Evolutionary conservation across 2,797 vertebrate genomes (phyloP).

Genomic region (Meriones psammophilus): DNA sequence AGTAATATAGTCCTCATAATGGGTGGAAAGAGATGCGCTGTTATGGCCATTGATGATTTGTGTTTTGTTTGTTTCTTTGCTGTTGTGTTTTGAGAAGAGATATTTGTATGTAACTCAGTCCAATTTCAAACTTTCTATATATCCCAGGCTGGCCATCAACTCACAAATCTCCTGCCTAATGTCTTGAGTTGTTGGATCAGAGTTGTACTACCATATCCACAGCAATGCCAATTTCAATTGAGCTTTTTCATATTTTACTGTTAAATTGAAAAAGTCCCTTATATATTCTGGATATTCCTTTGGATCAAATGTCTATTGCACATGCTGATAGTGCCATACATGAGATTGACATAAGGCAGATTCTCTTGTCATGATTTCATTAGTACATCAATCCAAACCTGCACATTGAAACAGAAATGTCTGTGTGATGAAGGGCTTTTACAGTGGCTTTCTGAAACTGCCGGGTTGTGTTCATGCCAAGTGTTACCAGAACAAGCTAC

Average conservation of each 20-base stretch:
- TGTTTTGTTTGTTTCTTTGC: neutral
- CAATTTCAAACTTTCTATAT: neutral
- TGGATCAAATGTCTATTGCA: slow-evolving; percentile 75
- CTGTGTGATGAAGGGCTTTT: slow-evolving; percentile 75
- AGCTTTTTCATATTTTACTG: slow-evolving; percentile 66
- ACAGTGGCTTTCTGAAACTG: slow-evolving; percentile 77
- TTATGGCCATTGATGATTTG: neutral
- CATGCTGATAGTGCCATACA: slow-evolving; percentile 58
- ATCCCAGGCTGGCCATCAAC: neutral
- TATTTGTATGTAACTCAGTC: neutral
- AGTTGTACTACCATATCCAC: neutral
- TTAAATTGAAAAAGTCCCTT: slow-evolving; percentile 78
- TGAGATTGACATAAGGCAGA: slow-evolving; percentile 64
- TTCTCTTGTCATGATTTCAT: slow-evolving; percentile 73
- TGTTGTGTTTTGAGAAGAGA: neutral
- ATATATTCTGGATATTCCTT: slow-evolving; percentile 65
- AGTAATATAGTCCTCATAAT: neutral
- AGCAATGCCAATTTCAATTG: neutral
- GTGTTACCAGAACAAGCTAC: slow-evolving; percentile 75
- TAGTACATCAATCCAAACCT: slow-evolving; percentile 69
- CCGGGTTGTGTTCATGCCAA: slow-evolving; percentile 64
- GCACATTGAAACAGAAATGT: slow-evolving; percentile 81
- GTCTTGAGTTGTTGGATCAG: neutral
- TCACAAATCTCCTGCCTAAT: neutral
- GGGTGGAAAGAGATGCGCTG: neutral